Evolutionary conservation across 2,797 vertebrate species (phyloP).

Genomic region (Halcyon smyrnensis): DNA sequence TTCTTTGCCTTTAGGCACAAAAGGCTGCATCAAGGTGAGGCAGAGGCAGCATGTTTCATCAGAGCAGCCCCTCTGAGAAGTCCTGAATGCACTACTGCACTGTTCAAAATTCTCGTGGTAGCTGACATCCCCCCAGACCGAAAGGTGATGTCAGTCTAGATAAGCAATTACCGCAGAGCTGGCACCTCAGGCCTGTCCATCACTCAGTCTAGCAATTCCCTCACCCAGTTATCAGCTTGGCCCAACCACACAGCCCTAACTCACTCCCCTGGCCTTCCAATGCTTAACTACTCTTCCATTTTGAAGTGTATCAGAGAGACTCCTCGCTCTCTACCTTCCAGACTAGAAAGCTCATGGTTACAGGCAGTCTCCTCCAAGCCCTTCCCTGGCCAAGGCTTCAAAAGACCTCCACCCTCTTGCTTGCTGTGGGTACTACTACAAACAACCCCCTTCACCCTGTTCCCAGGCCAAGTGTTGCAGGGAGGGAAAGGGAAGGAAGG

Average conservation of each 20-base stretch:
- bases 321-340: background rate
- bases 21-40: background rate
- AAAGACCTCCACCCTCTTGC: background rate
- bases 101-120: background rate
- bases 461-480: slow-evolving; percentile 7
- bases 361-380: background rate
- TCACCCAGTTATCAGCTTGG: background rate
- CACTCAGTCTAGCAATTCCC: background rate
- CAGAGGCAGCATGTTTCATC: background rate
- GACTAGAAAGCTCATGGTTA: background rate
- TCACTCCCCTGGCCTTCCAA: background rate
- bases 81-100: background rate
- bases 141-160: background rate
- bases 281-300: background rate
- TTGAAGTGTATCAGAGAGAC: background rate
- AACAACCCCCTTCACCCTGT: background rate
- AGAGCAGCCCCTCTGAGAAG: background rate
- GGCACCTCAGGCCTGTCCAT: background rate
- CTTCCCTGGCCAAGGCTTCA: background rate
- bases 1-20: background rate
- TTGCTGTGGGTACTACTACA: background rate
- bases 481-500: slow-evolving; percentile 22
- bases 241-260: background rate
- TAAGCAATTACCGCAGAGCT: background rate
- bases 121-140: background rate